Percentiles rank a stretch among this genome's conserved stretches.
Conservation (phyloP, 2,888 invertebrate genomes). For the Drosophila maculinotata region DNA sequence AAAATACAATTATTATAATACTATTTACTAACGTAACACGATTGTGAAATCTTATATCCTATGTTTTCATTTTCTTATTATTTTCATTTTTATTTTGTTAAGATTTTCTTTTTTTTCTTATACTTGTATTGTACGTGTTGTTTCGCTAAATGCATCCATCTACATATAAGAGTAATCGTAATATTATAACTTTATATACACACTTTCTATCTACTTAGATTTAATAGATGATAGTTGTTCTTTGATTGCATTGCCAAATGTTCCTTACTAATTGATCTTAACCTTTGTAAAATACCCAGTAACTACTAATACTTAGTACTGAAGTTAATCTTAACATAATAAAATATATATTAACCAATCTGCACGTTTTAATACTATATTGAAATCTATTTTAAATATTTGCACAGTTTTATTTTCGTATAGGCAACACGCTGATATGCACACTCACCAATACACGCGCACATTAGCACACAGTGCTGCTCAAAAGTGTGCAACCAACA, state of each 20-base stretch:
- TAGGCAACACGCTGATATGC: conserved; percentile 29
- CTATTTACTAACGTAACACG: conserved; percentile 46
- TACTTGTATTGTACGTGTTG: conserved; percentile 49
- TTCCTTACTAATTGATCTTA: conserved; percentile 79
- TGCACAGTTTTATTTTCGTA: conserved; percentile 56
- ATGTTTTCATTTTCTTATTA: conserved; percentile 28
- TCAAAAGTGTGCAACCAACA: conserved; percentile 41
- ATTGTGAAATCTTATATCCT: conserved; percentile 32
- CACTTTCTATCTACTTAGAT: conserved; percentile 28
- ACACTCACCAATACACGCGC: conserved; percentile 19
- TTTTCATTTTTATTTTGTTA: conserved; percentile 39
- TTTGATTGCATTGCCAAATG: conserved; percentile 56
- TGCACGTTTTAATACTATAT: conserved; percentile 75
- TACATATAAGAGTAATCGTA: conserved; percentile 37
- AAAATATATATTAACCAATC: conserved; percentile 68
- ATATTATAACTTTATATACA: conserved; percentile 50
- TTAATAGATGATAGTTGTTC: conserved; percentile 13
- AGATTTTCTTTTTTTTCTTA: conserved; percentile 36
- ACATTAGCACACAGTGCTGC: conserved; percentile 57
- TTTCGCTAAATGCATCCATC: conserved; percentile 47
- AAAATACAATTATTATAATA: conserved; percentile 29
- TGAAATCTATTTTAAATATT: conserved; percentile 44
- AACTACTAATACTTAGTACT: conserved; percentile 39
- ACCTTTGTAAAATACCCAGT: conserved; percentile 58
- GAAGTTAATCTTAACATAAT: conserved; percentile 54